Base-by-base conservation (phyloP, 2,113 vertebrate species). In the Manacus vitellinus region DNA sequence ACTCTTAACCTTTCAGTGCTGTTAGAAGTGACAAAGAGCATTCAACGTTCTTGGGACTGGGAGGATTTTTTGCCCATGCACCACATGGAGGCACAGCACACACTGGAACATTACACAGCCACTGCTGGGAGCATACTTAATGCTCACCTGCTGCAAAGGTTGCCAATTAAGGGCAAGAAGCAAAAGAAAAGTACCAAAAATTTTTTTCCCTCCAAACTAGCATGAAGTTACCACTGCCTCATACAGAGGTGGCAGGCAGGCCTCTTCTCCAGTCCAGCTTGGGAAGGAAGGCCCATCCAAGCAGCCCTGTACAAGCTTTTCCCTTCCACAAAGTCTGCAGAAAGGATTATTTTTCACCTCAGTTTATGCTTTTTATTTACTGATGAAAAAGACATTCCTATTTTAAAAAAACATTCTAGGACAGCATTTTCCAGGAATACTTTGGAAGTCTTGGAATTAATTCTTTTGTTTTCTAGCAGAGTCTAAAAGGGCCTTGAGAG, bases 21-120 rank as follows among this genome's bases (percentile, higher is more conserved):
- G 83, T 43, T 9, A 20, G 35, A 70, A 43, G 55, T 25, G 19
- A 62, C 54, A 39, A 56, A 73, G 51, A 73, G 14, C 46, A 5
- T 47, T 44, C 47, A 17, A 11, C 1, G 4, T 46, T 54, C 31
- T 37, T 22, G 39, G 24, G 11, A 67, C 0, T 7, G 61, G 52
- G 49, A 9, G 44, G 18, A 10, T 56, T 16, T 44, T 46, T 8
- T 39, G 3, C 10, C 47, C 70, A 41, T 14, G 19, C 66, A n/a
- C 13, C 68, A 21, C 56, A 15, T 0, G 22, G 21, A 79, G 56
- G 30, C 47, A 35, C 21, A 43, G 72, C 20, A n/a, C 28, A 23
- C 21, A 4, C 41, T 1, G 28, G 44, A 3, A 33, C 49, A 16
- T 23, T 33, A 2, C 0, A 1, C 18, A 44, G 74, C 20, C 65